A percentile compares a stretch with the other conserved stretches of the same genome.
Evolutionary conservation across 1,140 invertebrate species (phyloP).

Genomic region (Anthonomus grandis): DNA sequence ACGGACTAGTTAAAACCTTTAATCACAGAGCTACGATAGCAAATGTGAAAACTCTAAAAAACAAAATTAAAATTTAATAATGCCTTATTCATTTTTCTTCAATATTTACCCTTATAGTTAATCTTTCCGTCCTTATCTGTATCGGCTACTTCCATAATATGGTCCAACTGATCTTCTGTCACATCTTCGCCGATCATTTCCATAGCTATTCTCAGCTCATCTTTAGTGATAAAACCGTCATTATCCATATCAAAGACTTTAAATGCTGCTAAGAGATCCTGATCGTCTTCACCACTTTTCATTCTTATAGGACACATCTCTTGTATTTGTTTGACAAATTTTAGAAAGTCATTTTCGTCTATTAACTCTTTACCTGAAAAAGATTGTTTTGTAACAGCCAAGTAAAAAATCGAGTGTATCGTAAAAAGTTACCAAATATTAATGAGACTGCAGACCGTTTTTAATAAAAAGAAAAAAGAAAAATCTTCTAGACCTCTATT

Average conservation of each 20-base stretch:
- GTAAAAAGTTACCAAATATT: too few relatives aligned
- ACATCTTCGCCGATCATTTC: slow-evolving; percentile 74
- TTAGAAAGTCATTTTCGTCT: slow-evolving; percentile 68
- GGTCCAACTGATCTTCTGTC: slow-evolving; percentile 67
- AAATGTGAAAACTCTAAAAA: too few relatives aligned
- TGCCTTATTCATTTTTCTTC: too few relatives aligned
- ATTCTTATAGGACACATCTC: slow-evolving; percentile 58
- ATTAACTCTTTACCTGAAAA: slow-evolving; percentile 52
- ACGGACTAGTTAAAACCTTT: too few relatives aligned
- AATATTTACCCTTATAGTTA: slow-evolving; percentile 80
- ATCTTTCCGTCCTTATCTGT: slow-evolving; percentile 73
- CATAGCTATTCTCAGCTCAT: slow-evolving; percentile 70
- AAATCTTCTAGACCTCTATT: too few relatives aligned
- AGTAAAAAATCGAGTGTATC: too few relatives aligned
- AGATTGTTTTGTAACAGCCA: too few relatives aligned
- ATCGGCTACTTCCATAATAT: slow-evolving; percentile 68
- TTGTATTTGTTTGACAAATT: slow-evolving; percentile 68
- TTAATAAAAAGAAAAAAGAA: too few relatives aligned
- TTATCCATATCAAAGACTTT: slow-evolving; percentile 73
- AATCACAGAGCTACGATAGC: too few relatives aligned
- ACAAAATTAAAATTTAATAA: too few relatives aligned
- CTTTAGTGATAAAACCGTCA: slow-evolving; percentile 73
- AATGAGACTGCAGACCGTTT: too few relatives aligned
- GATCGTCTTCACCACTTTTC: slow-evolving; percentile 61
- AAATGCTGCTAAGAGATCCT: slow-evolving; percentile 72